Percentiles rank a stretch among this genome's conserved stretches.
These are phyloP conservation scores for Danio jaintianensis DNA, from an alignment of 2,797 vertebrate genomes.

Conservation along the genomic window DNA sequence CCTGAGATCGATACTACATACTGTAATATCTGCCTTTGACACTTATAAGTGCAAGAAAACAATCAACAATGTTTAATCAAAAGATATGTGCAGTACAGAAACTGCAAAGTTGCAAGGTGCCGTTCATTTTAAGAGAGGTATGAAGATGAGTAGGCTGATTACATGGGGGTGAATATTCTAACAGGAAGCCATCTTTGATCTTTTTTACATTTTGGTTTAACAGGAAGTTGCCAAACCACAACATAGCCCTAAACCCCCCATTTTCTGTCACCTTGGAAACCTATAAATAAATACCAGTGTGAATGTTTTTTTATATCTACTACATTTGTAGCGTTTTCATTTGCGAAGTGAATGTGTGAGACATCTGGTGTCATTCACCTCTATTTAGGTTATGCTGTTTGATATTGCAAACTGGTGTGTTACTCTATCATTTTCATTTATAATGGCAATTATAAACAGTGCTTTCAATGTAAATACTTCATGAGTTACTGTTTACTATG, in stretches of 20 bases:
- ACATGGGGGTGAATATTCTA: constrained; percentile 13
- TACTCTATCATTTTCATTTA: too few species aligned
- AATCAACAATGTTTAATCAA: neutral
- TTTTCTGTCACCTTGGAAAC: constrained; percentile 47
- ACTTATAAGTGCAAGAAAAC: neutral
- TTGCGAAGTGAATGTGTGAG: too few species aligned
- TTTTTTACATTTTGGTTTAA: constrained; percentile 44
- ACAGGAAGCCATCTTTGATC: constrained; percentile 60
- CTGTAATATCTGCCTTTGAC: neutral
- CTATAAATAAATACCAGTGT: neutral
- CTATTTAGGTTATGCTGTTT: too few species aligned
- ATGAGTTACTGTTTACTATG: too few species aligned
- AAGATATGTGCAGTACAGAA: neutral
- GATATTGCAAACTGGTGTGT: too few species aligned
- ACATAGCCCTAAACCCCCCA: constrained; percentile 6
- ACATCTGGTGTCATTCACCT: too few species aligned
- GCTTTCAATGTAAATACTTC: too few species aligned
- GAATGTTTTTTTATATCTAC: neutral
- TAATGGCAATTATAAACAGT: too few species aligned
- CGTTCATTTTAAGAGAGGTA: neutral
- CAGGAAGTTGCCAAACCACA: constrained; percentile 66
- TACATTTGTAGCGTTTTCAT: neutral
- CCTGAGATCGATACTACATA: constrained; percentile 58
- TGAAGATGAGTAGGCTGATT: neutral
- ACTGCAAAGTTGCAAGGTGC: neutral